phyloP scores from a whole-genome alignment of 2,888 invertebrate species.

The Amblyjoppa proteus region DNA sequence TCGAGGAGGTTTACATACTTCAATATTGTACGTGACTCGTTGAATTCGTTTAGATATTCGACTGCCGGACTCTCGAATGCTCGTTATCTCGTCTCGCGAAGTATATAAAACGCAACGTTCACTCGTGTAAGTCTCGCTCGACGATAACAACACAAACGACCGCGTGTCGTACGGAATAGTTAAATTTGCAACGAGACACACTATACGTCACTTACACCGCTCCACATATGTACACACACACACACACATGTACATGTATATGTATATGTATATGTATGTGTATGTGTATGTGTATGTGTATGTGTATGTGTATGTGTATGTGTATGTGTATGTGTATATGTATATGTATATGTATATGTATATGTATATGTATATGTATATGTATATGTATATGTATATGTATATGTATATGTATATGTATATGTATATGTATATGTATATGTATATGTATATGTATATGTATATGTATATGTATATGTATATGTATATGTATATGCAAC shows the following conservation, averaged over 20 bases:
- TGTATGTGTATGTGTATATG: neutral
- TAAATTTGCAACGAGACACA: conserved; percentile 5
- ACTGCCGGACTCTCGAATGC: neutral
- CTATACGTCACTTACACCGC: neutral
- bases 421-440: neutral
- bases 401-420: neutral
- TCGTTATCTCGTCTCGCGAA: neutral
- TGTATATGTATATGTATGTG: no score
- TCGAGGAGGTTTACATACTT: neutral
- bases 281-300: no score
- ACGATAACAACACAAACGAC: neutral
- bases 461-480: neutral
- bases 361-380: no score
- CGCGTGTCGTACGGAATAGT: conserved; percentile 15
- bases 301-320: no score
- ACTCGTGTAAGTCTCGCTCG: neutral
- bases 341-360: no score
- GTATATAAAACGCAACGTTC: neutral
- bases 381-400: neutral
- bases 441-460: neutral
- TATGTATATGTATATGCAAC: neutral
- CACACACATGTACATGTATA: neutral
- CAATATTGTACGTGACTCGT: neutral
- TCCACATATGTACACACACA: no score
- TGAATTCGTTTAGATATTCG: conserved; percentile 4